phyloP scores from a whole-genome alignment of 2,113 vertebrate genomes.

The Callithrix jacchus region DNA sequence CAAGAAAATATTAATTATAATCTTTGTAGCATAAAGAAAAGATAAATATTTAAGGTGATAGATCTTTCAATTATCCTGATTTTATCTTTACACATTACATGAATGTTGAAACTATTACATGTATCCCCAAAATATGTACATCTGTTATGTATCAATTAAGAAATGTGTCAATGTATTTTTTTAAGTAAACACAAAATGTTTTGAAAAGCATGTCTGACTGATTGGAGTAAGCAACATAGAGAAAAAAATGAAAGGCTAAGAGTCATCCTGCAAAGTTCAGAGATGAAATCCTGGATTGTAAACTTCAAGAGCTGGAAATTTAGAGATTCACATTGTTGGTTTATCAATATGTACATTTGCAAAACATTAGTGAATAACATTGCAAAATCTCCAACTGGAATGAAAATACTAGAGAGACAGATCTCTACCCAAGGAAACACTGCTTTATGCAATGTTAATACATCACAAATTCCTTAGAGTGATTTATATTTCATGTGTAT shows the following conservation, averaged over 20 bases:
- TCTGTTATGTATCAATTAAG: neutral
- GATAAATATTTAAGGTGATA: neutral
- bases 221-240: neutral
- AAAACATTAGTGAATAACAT: neutral
- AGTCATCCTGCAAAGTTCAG: neutral
- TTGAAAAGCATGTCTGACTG: neutral
- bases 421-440: neutral
- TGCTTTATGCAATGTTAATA: constrained; percentile 20
- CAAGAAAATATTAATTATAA: neutral
- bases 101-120: neutral
- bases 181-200: neutral
- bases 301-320: neutral
- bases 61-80: neutral
- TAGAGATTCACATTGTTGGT: neutral
- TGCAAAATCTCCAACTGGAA: neutral
- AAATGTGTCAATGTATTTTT: neutral
- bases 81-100: neutral
- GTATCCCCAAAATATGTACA: neutral
- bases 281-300: neutral
- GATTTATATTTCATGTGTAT: constrained; percentile 53
- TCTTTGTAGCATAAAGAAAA: neutral
- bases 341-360: neutral
- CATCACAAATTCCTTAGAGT: neutral
- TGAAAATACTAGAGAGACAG: neutral
- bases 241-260: neutral